Conservation (phyloP, 2,797 vertebrate species). For the Loris lydekkerianus region DNA sequence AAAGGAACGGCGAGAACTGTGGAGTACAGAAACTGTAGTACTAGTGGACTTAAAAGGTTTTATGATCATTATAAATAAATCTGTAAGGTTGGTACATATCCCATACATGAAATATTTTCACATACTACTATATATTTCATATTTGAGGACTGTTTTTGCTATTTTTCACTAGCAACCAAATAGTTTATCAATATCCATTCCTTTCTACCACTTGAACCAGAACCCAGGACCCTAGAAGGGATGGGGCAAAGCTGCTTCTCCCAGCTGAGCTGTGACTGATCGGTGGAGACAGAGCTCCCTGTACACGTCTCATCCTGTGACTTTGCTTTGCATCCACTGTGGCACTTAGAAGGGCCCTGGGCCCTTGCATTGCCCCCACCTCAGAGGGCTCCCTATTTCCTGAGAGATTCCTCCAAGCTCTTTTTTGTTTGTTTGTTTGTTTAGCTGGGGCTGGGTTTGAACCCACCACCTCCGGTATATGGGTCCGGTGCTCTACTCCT, state of each 20-base stretch:
- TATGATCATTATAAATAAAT: not conserved
- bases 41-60: not conserved
- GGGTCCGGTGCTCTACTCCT: too few species aligned
- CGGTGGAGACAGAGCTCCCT: not conserved
- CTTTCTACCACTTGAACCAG: not conserved
- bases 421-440: too few species aligned
- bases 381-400: not conserved
- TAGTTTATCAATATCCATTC: not conserved
- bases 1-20: not conserved
- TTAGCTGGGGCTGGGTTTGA: too few species aligned
- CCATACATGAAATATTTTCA: not conserved
- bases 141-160: not conserved
- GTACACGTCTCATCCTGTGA: rapidly evolving
- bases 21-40: not conserved
- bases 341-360: not conserved
- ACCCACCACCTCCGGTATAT: too few species aligned
- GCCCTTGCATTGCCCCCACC: not conserved
- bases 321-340: not conserved
- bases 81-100: not conserved
- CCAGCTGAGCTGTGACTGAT: not conserved
- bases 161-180: not conserved
- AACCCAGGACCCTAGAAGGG: not conserved
- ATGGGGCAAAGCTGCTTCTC: not conserved
- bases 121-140: not conserved
- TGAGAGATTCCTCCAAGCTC: not conserved